phyloP scores from a whole-genome alignment of 2,888 invertebrate species.

The Nymphalis c-album region DNA sequence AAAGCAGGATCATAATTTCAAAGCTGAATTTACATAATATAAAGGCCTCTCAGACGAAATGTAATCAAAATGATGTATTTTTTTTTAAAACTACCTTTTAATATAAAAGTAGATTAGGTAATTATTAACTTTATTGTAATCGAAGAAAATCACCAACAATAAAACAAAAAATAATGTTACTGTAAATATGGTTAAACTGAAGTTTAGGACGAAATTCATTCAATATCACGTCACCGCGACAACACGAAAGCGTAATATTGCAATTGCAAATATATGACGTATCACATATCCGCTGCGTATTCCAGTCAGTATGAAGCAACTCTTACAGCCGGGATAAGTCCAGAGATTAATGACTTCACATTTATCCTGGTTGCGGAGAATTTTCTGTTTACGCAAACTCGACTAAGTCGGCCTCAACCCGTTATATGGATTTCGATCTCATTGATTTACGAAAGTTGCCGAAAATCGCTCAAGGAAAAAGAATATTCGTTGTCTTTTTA shows the following conservation, averaged over 20 bases:
- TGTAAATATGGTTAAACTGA: too few relatives aligned
- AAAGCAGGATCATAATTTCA: slow-evolving; percentile 14
- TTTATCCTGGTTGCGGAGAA: slow-evolving; percentile 35
- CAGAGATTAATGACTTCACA: slow-evolving; percentile 34
- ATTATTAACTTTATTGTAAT: background rate
- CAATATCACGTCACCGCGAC: too few relatives aligned
- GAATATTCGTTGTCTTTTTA: background rate
- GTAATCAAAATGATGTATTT: background rate
- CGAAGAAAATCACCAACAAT: too few relatives aligned
- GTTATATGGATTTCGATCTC: background rate
- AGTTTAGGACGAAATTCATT: too few relatives aligned
- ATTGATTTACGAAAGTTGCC: slow-evolving; percentile 20
- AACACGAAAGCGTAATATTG: background rate
- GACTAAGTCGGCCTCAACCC: slow-evolving; percentile 25
- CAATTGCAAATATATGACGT: background rate
- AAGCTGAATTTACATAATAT: background rate
- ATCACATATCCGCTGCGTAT: background rate
- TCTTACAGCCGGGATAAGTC: slow-evolving; percentile 28
- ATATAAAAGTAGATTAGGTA: background rate
- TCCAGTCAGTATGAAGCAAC: slow-evolving; percentile 19
- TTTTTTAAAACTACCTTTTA: too few relatives aligned
- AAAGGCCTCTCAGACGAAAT: background rate
- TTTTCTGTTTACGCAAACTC: slow-evolving; percentile 36
- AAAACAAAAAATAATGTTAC: too few relatives aligned
- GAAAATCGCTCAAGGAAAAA: background rate